Evolutionary conservation across 2,113 vertebrate species (phyloP).

Genomic region (Triplophysa rosa): DNA sequence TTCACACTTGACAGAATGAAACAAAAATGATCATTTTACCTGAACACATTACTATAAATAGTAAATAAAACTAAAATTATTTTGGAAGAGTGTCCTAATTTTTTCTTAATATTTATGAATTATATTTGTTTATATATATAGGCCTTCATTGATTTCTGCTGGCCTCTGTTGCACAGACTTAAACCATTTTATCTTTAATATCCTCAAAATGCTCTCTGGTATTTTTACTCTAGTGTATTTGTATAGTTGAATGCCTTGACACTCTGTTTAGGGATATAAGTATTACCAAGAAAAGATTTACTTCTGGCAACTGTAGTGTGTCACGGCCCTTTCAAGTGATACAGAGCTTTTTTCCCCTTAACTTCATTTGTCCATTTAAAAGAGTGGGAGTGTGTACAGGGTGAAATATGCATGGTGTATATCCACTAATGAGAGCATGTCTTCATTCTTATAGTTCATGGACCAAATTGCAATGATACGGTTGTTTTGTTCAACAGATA

Average conservation of each 20-base stretch:
- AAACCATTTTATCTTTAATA: conserved; percentile 15
- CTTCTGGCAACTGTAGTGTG: conserved; percentile 6
- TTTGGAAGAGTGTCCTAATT: too few species aligned
- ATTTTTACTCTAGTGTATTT: conserved; percentile 15
- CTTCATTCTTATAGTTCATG: not conserved
- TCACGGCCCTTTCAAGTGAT: not conserved
- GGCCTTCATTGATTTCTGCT: too few species aligned
- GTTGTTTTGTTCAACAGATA: not conserved
- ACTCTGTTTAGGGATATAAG: conserved; percentile 29
- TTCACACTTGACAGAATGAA: too few species aligned
- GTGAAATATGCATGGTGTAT: not conserved
- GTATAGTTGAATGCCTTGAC: not conserved
- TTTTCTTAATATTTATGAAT: too few species aligned
- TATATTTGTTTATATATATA: too few species aligned
- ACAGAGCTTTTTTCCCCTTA: not conserved
- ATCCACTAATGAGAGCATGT: conserved; percentile 7
- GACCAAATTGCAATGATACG: not conserved
- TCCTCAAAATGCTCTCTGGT: conserved; percentile 22
- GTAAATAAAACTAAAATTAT: too few species aligned
- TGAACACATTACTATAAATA: too few species aligned
- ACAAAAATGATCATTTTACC: too few species aligned
- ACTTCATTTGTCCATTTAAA: conserved; percentile 6
- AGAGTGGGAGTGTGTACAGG: not conserved
- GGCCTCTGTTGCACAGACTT: not conserved
- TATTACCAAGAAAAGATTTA: conserved; percentile 36